Base-by-base conservation (phyloP, 2,888 invertebrate genomes). In the Sminthurides aquaticus region DNA sequence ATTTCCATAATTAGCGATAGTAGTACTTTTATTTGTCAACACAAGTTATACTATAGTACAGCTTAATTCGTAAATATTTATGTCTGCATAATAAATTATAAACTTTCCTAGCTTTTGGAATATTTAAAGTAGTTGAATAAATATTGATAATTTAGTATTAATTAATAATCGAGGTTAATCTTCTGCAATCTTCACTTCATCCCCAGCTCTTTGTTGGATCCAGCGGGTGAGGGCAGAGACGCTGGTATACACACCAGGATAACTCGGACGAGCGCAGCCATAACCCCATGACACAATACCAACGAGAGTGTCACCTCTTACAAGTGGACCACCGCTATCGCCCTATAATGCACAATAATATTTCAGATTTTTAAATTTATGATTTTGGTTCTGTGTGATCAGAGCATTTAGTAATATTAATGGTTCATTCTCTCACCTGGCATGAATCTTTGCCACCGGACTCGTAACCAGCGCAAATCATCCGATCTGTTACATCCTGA, bases 391-490 rank as follows among this genome's bases (percentile, higher is more conserved):
- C n/a, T n/a, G n/a, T n/a, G n/a, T n/a, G n/a, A n/a, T n/a, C n/a
- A n/a, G n/a, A n/a, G n/a, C n/a, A n/a, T n/a, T n/a, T n/a, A n/a
- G n/a, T n/a, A n/a, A n/a, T n/a, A n/a, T n/a, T n/a, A n/a, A n/a
- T n/a, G n/a, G n/a, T n/a, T n/a, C n/a, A n/a, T n/a, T n/a, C n/a
- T n/a, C n/a, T n/a, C 52, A 69, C 72, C 68, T 72, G 72, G 24
- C 72, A 72, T 25, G 70, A 71, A 29, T 71, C 72, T 22, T 67
- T 67, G 26, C 70, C 72, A 2, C 64, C 64, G 20, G 58, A 24
- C 15, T 52, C 28, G 2, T 49, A 18, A 0, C 64, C 64, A 24
- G 65, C 65, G 48, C 65, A 65, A n/a, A 65, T 57, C 65, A 65
- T 65, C 15, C 57, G 49, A 2, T 34, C 27, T 15, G 57, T 62